Evolutionary conservation across 2,797 vertebrate genomes (phyloP), one percentile per base, ranked within the genome.

Genomic region (Cynopterus sphinx): DNA sequence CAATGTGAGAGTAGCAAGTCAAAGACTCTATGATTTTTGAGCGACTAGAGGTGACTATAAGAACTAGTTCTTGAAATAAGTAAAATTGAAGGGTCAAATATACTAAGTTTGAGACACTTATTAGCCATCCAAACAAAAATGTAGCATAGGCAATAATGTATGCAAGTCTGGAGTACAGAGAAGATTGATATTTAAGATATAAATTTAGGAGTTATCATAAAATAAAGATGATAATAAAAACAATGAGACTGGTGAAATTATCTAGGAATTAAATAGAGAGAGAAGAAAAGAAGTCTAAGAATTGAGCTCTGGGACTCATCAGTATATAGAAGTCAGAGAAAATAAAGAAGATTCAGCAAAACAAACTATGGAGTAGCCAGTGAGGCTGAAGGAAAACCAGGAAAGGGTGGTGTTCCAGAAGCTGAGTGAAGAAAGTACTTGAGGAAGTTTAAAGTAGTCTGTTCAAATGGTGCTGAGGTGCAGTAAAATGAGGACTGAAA

Each of bases 41-140:
- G 41, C 49, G 9, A 63, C 36, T 55, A 77, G 17, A 71, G 22
- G 31, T 61, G 16, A 77, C 61, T 5, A 70, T 43, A 84, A 77
- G 33, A 74, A 39, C 43, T 96, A 70, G n/a, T 84, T 88, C 67
- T 24, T 75, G 31, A 74, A 73, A 26, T 96, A 91, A 73, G 51
- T 79, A 90, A 86, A 92, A 85, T 0, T 28, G 31, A 74, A 92
- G 36, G 24, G 41, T 82, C 71, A 55, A 53, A 43, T 74, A 79
- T 39, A 71, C 5, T 67, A 46, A 46, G 24, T 67, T 79, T 92
- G 57, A 33, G 51, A 70, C 31, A 79, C 41, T 28, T 68, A 53
- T 1, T 39, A 36, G 49, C 53, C 36, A 81, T 75, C 21, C 67
- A 82, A 73, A 24, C 39, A 41, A 85, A 87, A 57, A 71, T 19